These are phyloP conservation scores for Parelbella ahira DNA, from an alignment of 2,888 invertebrate genomes.

Conservation along the genomic window DNA sequence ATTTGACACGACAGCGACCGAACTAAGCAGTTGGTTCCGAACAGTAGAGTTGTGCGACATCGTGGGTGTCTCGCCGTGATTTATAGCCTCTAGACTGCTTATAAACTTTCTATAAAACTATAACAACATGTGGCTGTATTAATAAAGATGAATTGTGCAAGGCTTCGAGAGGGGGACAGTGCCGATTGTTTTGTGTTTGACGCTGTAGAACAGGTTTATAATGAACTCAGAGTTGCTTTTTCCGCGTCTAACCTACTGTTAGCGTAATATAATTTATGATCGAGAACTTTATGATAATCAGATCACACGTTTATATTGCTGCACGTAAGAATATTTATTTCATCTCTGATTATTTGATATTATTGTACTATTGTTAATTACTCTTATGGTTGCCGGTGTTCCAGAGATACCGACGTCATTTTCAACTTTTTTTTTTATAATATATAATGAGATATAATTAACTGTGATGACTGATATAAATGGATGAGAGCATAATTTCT, in stretches of 20 bases:
- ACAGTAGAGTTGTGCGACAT: slow-evolving; percentile 36
- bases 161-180: slow-evolving; percentile 28
- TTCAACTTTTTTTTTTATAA: too few species aligned
- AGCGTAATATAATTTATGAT: slow-evolving; percentile 21
- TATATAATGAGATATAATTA: slow-evolving; percentile 9
- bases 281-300: slow-evolving; percentile 22
- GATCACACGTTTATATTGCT: slow-evolving; percentile 23
- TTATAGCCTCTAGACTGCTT: slow-evolving; percentile 48
- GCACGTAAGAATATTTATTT: slow-evolving; percentile 7
- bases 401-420: too few species aligned
- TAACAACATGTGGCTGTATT: slow-evolving; percentile 23
- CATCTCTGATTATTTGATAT: too few species aligned
- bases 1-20: slow-evolving; percentile 49
- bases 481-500: slow-evolving; percentile 44
- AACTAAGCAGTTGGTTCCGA: slow-evolving; percentile 44
- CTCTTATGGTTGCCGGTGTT: too few species aligned
- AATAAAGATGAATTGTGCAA: slow-evolving; percentile 34
- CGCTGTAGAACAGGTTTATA: slow-evolving; percentile 32
- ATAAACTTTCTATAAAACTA: slow-evolving; percentile 52
- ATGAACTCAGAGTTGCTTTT: slow-evolving; percentile 27
- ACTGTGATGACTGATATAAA: slow-evolving; percentile 20
- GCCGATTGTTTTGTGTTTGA: slow-evolving; percentile 31
- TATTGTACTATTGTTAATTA: too few species aligned
- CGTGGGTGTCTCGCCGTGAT: slow-evolving; percentile 66
- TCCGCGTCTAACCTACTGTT: slow-evolving; percentile 22